Percentiles rank a stretch among this genome's conserved stretches.
Conservation (phyloP, 2,888 invertebrate species). For the Monopis laevigella region DNA sequence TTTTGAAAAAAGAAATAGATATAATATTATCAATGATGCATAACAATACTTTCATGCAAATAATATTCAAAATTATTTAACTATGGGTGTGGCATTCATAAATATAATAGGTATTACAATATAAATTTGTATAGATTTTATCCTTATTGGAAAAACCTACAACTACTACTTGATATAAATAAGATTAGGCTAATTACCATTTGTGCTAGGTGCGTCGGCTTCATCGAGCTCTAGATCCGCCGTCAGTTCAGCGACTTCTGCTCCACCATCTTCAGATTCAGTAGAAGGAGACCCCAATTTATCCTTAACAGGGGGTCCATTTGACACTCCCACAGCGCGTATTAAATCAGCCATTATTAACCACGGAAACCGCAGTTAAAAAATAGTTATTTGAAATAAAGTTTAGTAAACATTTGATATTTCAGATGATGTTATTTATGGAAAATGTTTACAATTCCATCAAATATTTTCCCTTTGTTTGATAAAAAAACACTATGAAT, state of each 20-base stretch:
- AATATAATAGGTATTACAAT: no score
- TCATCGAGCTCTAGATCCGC: conserved; percentile 76
- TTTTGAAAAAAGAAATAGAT: no score
- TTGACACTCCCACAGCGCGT: conserved; percentile 71
- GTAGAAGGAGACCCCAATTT: conserved; percentile 85
- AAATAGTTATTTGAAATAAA: no score
- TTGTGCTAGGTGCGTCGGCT: conserved; percentile 72
- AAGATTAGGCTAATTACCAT: conserved; percentile 63
- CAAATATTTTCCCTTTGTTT: conserved; percentile 8
- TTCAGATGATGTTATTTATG: no score
- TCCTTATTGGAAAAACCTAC: no score
- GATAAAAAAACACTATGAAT: not conserved
- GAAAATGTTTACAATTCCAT: conserved; percentile 8
- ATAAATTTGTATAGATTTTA: no score
- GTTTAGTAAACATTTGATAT: no score
- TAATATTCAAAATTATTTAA: no score
- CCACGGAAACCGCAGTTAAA: no score
- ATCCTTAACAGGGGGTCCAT: conserved; percentile 74
- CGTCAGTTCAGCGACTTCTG: conserved; percentile 67
- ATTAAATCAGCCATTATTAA: conserved; percentile 74
- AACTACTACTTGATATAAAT: not conserved
- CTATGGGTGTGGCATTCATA: no score
- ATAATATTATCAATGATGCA: no score
- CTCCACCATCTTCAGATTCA: conserved; percentile 85
- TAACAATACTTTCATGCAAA: no score